These are phyloP conservation scores for Platygyra sinensis DNA, from an alignment of 64 coral and sea anemone genomes.

Conservation along the genomic window DNA sequence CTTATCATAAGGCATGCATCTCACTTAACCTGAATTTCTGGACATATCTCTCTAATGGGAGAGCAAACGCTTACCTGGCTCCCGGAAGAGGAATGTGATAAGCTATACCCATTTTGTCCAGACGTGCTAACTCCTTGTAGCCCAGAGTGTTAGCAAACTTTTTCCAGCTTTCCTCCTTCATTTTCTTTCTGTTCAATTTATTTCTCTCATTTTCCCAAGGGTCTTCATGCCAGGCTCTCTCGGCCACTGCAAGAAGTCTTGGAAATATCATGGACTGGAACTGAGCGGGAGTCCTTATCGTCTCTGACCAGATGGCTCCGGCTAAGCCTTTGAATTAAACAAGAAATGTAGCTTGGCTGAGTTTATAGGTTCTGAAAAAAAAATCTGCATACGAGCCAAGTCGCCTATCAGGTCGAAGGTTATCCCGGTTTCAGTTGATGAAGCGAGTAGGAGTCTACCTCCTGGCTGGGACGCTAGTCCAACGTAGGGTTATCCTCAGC, in stretches of 20 bases:
- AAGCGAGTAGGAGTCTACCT: too few species aligned
- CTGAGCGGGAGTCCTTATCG: constrained; percentile 77
- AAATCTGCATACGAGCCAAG: too few species aligned
- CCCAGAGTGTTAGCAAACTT: constrained; percentile 71
- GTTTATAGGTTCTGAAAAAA: too few species aligned
- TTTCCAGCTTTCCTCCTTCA: constrained; percentile 55
- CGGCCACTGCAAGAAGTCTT: constrained; percentile 76
- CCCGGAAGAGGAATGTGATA: constrained; percentile 77
- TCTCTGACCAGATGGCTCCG: constrained; percentile 83
- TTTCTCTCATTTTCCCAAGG: constrained; percentile 68
- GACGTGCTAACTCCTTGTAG: constrained; percentile 56
- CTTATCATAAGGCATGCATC: too few species aligned
- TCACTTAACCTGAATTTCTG: too few species aligned
- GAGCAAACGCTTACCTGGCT: constrained; percentile 48
- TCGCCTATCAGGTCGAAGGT: too few species aligned
- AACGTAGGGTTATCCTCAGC: too few species aligned
- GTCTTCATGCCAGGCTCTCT: constrained; percentile 83
- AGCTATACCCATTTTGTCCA: constrained; percentile 63
- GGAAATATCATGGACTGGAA: constrained; percentile 85
- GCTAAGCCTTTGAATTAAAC: constrained; percentile 53
- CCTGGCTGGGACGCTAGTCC: too few species aligned
- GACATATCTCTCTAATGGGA: too few species aligned
- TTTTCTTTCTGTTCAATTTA: constrained; percentile 40
- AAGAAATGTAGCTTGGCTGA: not conserved
- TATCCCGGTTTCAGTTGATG: too few species aligned